Conservation (phyloP, 2,113 vertebrate species). For the Crocuta crocuta region DNA sequence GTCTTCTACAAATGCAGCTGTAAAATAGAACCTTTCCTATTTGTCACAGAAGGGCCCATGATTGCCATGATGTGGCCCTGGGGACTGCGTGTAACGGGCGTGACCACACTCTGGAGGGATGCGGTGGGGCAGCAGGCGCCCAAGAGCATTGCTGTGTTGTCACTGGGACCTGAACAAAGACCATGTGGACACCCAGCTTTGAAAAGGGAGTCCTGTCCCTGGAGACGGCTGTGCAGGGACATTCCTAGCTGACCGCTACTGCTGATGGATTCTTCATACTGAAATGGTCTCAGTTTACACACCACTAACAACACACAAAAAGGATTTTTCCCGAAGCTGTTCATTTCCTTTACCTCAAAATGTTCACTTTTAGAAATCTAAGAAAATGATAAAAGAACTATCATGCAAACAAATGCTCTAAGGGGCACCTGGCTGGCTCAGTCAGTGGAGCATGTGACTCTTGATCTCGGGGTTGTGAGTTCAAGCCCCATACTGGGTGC, state of each 20-base stretch:
- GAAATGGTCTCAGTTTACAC: background rate
- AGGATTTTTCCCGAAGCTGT: background rate
- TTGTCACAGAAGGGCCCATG: background rate
- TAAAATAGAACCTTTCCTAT: background rate
- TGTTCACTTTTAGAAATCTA: background rate
- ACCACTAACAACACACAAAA: background rate
- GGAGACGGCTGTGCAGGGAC: accelerated
- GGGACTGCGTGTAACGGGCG: accelerated
- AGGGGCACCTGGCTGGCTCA: too few species aligned
- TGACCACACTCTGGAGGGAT: background rate
- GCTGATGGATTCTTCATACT: background rate
- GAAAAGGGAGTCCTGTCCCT: background rate
- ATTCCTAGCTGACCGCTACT: accelerated
- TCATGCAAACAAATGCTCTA: background rate
- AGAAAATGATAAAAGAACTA: background rate
- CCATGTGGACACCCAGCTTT: background rate
- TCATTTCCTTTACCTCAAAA: background rate
- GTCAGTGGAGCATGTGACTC: too few species aligned
- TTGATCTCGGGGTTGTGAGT: too few species aligned
- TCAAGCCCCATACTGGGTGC: too few species aligned
- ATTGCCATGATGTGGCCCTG: background rate
- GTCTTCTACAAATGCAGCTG: background rate
- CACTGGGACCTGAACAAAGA: background rate
- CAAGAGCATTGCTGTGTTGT: accelerated
- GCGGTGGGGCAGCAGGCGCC: accelerated